Evolutionary conservation across 53 echinoderm and acorn worm genomes (phyloP).

Genomic region (Pentamera pediparva): DNA sequence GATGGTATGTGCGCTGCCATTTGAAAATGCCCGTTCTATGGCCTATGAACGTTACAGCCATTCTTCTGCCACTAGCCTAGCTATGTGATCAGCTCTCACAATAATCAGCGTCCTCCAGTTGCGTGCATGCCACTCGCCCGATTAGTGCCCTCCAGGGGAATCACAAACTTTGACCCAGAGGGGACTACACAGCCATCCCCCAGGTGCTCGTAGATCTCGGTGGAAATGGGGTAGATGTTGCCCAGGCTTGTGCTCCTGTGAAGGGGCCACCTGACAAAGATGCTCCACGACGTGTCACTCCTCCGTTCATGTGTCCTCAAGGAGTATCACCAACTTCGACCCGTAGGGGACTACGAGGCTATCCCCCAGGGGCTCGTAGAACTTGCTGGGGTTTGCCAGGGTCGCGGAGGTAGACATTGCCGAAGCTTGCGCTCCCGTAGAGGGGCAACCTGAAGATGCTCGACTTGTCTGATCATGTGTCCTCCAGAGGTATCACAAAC

Average conservation of each 20-base stretch:
- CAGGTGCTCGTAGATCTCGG: slow-evolving; percentile 40
- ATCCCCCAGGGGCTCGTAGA: slow-evolving; percentile 42
- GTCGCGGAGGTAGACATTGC: slow-evolving; percentile 63
- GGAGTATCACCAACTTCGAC: slow-evolving; percentile 47
- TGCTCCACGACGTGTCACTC: too few species aligned
- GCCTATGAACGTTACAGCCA: too few species aligned
- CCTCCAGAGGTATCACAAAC: slow-evolving; percentile 45
- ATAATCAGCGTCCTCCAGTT: too few species aligned
- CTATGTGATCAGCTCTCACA: too few species aligned
- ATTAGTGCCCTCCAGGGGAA: slow-evolving; percentile 23
- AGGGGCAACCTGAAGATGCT: slow-evolving; percentile 68
- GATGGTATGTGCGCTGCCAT: too few species aligned
- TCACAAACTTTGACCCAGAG: slow-evolving; percentile 54
- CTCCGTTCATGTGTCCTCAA: slow-evolving; percentile 38
- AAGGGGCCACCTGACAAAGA: slow-evolving; percentile 64
- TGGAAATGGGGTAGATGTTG: slow-evolving; percentile 60
- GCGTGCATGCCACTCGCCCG: too few species aligned
- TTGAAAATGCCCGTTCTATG: too few species aligned
- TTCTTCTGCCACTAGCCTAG: too few species aligned
- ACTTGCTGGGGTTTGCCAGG: slow-evolving; percentile 64
- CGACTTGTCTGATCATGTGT: too few species aligned
- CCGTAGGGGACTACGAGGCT: slow-evolving; percentile 49
- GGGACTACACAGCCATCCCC: slow-evolving; percentile 50
- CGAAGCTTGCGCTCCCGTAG: slow-evolving; percentile 47
- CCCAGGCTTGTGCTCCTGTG: slow-evolving; percentile 53